Percentiles rank a stretch among this genome's conserved stretches.
Conservation (phyloP, 2,797 vertebrate species). For the Scyliorhinus canicula region DNA sequence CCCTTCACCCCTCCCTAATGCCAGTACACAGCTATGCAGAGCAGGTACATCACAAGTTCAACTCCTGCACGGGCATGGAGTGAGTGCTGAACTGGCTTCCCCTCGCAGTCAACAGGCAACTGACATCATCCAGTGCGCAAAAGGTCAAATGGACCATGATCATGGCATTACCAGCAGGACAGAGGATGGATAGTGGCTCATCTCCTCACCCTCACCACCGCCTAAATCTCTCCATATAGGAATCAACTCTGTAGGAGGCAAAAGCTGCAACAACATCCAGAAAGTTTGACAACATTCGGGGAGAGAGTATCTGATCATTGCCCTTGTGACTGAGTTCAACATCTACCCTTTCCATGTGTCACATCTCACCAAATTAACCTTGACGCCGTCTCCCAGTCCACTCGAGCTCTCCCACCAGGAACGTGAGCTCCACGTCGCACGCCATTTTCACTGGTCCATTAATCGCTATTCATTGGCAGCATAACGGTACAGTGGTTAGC, state of each 20-base stretch:
- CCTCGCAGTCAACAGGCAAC: not conserved
- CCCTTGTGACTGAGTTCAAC: not conserved
- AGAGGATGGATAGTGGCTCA: not conserved
- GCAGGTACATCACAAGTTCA: not conserved
- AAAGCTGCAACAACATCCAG: not conserved
- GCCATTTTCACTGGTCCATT: not conserved
- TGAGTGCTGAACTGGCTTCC: not conserved
- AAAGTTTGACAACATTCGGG: not conserved
- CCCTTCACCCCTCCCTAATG: not conserved
- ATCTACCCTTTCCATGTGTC: not conserved
- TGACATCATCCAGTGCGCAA: not conserved
- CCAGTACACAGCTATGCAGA: not conserved
- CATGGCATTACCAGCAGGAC: not conserved
- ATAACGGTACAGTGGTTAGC: too few relatives aligned
- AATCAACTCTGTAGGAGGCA: not conserved
- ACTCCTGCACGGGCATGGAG: not conserved
- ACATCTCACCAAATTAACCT: not conserved
- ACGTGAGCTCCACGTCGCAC: not conserved
- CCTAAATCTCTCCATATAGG: too few relatives aligned
- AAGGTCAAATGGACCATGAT: not conserved
- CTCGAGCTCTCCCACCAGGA: not conserved
- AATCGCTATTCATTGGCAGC: not conserved
- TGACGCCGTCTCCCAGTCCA: too few relatives aligned
- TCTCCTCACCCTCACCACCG: not conserved
- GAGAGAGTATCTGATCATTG: not conserved